Evolutionary conservation across 30 jellyfish, hydroid and myxozoan species (phyloP).

Genomic region (Turritopsis dohrnii): DNA sequence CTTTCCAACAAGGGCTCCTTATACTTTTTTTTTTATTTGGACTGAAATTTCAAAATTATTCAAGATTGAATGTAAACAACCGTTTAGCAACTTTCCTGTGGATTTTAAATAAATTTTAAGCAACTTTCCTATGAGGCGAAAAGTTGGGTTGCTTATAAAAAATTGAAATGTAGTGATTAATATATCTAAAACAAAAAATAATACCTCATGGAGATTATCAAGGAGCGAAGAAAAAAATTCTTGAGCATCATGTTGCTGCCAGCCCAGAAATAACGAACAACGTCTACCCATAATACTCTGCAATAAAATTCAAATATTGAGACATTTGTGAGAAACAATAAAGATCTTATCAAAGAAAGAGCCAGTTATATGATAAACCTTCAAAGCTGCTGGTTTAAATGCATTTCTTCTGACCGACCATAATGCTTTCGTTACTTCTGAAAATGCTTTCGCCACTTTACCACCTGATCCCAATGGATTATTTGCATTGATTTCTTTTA

Average conservation of each 20-base stretch:
- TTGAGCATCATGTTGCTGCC: constrained; percentile 95
- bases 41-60: no score
- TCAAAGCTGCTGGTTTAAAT: constrained; percentile 65
- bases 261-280: constrained; percentile 65
- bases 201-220: constrained; percentile 94
- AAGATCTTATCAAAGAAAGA: neutral
- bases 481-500: constrained; percentile 43
- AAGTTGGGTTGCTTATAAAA: neutral
- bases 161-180: neutral
- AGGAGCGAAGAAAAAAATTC: constrained; percentile 79
- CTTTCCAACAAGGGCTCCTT: no score
- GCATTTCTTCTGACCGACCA: constrained; percentile 58
- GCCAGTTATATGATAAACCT: constrained; percentile 27
- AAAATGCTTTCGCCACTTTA: constrained; percentile 76
- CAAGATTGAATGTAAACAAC: no score
- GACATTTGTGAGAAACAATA: neutral
- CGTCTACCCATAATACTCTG: constrained; percentile 80
- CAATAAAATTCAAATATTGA: neutral
- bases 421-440: constrained; percentile 66
- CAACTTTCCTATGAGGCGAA: no score
- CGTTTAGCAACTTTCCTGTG: no score
- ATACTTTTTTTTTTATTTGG: no score
- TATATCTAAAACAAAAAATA: neutral
- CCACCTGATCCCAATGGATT: constrained; percentile 95
- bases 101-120: no score